Conservation (phyloP, 2,888 invertebrate genomes). For the Halictus ligatus region DNA sequence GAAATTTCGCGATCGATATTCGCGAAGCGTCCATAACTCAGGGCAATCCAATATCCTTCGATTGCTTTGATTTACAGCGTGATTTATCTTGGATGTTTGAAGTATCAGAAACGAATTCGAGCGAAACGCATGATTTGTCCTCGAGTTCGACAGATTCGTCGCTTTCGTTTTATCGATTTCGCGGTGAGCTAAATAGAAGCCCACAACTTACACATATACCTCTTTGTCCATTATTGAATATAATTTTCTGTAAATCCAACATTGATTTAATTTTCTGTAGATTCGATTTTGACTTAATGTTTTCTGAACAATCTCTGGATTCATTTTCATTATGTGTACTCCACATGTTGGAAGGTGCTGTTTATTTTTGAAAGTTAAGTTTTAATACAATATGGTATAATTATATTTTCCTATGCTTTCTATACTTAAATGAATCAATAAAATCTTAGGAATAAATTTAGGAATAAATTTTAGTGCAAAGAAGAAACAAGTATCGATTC, state of each 20-base stretch:
- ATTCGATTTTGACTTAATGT: too few species aligned
- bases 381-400: too few species aligned
- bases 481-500: too few species aligned
- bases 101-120: slow-evolving; percentile 32
- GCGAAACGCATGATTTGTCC: slow-evolving; percentile 26
- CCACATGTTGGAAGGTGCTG: too few species aligned
- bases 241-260: neutral
- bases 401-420: too few species aligned
- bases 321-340: too few species aligned
- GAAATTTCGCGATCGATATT: slow-evolving; percentile 38
- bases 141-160: slow-evolving; percentile 30
- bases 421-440: too few species aligned
- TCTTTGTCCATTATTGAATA: neutral
- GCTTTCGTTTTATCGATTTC: slow-evolving; percentile 40
- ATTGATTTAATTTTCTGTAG: neutral
- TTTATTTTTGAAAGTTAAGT: too few species aligned
- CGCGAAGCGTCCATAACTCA: slow-evolving; percentile 42
- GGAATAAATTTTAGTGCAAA: too few species aligned
- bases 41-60: slow-evolving; percentile 34
- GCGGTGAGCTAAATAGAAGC: slow-evolving; percentile 24
- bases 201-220: neutral
- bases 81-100: slow-evolving; percentile 41
- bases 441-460: too few species aligned
- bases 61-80: slow-evolving; percentile 38
- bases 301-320: too few species aligned